A percentile compares a stretch with the other conserved stretches of the same genome.
Conservation (phyloP, 2,113 vertebrate genomes). For the Orycteropus afer region DNA sequence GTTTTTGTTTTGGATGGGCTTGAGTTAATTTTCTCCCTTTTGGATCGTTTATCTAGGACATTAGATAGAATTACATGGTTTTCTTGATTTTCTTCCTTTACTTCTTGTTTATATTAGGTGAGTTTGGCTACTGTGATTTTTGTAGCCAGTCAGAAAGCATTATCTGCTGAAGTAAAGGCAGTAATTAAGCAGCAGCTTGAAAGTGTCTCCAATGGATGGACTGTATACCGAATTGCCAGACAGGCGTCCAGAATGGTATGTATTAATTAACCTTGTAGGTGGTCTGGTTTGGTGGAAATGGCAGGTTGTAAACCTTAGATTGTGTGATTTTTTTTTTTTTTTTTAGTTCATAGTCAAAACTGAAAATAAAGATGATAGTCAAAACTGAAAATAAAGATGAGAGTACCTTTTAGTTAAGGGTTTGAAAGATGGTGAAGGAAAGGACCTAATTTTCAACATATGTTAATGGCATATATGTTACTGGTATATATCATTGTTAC, state of each 20-base stretch:
- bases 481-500: background rate
- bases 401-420: background rate
- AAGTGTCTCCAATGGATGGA: constrained; percentile 96
- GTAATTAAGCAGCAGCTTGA: constrained; percentile 97
- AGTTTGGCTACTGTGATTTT: constrained; percentile 98
- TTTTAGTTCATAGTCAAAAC: background rate
- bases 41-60: background rate
- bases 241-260: constrained; percentile 98
- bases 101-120: constrained; percentile 85
- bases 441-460: background rate
- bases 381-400: background rate
- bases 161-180: constrained; percentile 94
- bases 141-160: constrained; percentile 96
- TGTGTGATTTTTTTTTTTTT: background rate
- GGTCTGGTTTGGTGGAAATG: background rate
- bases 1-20: constrained; percentile 16
- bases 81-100: background rate
- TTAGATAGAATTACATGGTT: background rate
- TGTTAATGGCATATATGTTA: background rate
- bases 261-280: background rate
- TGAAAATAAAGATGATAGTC: background rate
- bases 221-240: constrained; percentile 96
- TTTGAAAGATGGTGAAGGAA: background rate
- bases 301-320: background rate
- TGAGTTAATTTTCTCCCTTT: background rate